These are phyloP conservation scores for cat (Felis catus) DNA, from an alignment of 2,113 vertebrate species.

Conservation along the genomic window DNA sequence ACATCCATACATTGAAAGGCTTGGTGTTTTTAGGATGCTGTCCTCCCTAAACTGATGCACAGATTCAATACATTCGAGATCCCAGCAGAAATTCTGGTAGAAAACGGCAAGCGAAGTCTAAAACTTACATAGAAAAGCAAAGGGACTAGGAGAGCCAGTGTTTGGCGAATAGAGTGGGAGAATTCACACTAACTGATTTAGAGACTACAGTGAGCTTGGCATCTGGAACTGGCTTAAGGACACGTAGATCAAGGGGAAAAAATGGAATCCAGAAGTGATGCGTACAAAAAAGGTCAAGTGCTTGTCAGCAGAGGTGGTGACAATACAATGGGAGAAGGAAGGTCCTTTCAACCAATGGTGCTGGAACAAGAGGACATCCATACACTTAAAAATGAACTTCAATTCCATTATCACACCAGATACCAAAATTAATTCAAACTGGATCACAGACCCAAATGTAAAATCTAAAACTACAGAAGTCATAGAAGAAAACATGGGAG, in stretches of 20 bases:
- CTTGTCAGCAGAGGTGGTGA: neutral
- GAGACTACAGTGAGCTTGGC: neutral
- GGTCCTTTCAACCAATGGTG: neutral
- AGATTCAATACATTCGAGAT: neutral
- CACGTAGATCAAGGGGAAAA: neutral
- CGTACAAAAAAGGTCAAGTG: fast-evolving
- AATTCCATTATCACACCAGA: neutral
- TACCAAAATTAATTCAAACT: neutral
- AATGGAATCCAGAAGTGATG: neutral
- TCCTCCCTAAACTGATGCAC: neutral
- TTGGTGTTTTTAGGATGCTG: neutral
- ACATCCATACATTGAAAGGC: neutral
- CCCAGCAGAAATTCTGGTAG: neutral
- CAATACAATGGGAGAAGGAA: neutral
- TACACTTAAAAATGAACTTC: neutral
- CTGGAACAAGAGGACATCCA: neutral
- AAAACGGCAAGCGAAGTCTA: neutral
- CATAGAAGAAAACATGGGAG: neutral
- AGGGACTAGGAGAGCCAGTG: neutral
- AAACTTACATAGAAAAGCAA: neutral
- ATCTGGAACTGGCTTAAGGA: neutral
- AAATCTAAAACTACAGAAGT: neutral
- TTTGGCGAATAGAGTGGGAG: neutral
- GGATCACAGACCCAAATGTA: neutral
- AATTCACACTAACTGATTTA: neutral